phyloP scores from a whole-genome alignment of 2,797 vertebrate genomes.

The Fistularia commersonii region DNA sequence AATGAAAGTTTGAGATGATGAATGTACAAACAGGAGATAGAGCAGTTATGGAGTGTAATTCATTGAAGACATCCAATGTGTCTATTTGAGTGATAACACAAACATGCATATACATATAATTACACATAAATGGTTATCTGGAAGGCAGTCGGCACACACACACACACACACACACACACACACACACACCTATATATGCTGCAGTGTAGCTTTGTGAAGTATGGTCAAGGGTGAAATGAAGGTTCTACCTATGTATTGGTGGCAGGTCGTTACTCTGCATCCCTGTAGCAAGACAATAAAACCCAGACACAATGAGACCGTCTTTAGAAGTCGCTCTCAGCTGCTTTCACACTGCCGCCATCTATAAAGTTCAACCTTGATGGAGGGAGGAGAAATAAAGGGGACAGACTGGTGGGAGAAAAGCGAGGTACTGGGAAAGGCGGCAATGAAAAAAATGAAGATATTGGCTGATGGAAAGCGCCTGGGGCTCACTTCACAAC shows the following conservation, averaged over 20 bases:
- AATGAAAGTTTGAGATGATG: slow-evolving; percentile 20
- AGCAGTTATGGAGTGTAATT: slow-evolving; percentile 14
- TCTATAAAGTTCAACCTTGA: slow-evolving; percentile 80
- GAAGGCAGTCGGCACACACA: neutral
- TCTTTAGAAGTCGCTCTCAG: slow-evolving; percentile 65
- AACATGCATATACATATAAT: slow-evolving; percentile 29
- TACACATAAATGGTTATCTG: slow-evolving; percentile 21
- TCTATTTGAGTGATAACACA: slow-evolving; percentile 7
- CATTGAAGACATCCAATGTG: slow-evolving; percentile 20
- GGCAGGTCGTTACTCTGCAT: slow-evolving; percentile 75
- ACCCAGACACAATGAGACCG: slow-evolving; percentile 65
- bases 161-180: slow-evolving; percentile 19
- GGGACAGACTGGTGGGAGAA: slow-evolving; percentile 5
- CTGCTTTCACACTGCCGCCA: slow-evolving; percentile 63
- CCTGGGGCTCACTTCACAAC: slow-evolving; percentile 40
- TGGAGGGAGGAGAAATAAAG: slow-evolving; percentile 32
- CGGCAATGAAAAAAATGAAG: slow-evolving; percentile 15
- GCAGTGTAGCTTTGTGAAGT: slow-evolving; percentile 54
- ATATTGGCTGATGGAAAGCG: slow-evolving; percentile 37
- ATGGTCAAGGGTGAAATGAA: slow-evolving; percentile 65
- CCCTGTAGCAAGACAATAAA: slow-evolving; percentile 71
- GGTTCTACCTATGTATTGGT: slow-evolving; percentile 49
- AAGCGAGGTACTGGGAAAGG: slow-evolving; percentile 11
- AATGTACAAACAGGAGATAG: slow-evolving; percentile 19
- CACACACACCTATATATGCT: slow-evolving; percentile 15